Evolutionary conservation across 2,888 invertebrate genomes (phyloP).

Genomic region (Rhaphigaster nebulosa): DNA sequence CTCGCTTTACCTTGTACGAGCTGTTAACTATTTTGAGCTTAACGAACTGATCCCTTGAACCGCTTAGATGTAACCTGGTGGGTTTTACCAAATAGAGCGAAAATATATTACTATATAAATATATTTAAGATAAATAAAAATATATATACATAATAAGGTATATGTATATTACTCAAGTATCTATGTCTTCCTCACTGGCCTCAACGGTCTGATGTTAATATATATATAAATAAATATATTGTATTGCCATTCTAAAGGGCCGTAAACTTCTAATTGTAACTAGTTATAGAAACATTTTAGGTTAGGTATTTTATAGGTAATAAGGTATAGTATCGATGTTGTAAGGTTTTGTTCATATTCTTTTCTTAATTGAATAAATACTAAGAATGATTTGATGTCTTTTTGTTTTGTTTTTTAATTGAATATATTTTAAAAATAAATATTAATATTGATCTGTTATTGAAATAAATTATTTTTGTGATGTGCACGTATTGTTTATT

Average conservation of each 20-base stretch:
- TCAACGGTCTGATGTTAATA: constrained; percentile 61
- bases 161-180: constrained; percentile 64
- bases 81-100: constrained; percentile 55
- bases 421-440: constrained; percentile 55
- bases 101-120: constrained; percentile 50
- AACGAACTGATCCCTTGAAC: constrained; percentile 57
- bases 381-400: constrained; percentile 56
- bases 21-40: constrained; percentile 60
- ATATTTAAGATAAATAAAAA: constrained; percentile 50
- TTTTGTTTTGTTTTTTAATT: constrained; percentile 59
- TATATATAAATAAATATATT: constrained; percentile 55
- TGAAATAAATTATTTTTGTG: constrained; percentile 64
- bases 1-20: constrained; percentile 57
- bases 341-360: constrained; percentile 55
- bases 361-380: constrained; percentile 2
- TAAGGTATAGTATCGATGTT: constrained; percentile 61
- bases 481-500: constrained; percentile 60
- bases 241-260: constrained; percentile 63
- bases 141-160: constrained; percentile 57
- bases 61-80: constrained; percentile 54
- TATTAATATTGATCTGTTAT: constrained; percentile 62
- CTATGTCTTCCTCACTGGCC: constrained; percentile 64
- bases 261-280: constrained; percentile 63
- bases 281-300: constrained; percentile 55
- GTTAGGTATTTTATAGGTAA: constrained; percentile 53